Base-by-base conservation (phyloP, 2,888 invertebrate genomes). In the Microctonus aethiopoides region DNA sequence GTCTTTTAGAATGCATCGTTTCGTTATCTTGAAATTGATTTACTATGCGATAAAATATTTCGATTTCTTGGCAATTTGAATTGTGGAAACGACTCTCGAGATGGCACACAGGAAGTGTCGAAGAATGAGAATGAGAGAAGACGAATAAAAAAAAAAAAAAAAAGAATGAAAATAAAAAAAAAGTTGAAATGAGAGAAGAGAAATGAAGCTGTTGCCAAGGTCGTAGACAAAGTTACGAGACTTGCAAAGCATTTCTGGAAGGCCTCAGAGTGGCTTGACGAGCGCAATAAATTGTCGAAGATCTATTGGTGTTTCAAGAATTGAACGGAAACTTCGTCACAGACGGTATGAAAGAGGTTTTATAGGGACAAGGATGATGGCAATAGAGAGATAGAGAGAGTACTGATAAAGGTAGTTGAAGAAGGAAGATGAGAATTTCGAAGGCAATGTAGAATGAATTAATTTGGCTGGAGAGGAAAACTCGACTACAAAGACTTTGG, bases 381-480 rank as follows among this genome's bases (percentile, higher is more conserved):
- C 51, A 62, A 46, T 29, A 36, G 65, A 36, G 46, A 46, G 16
- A 7, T n/a, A n/a, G 16, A 16, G 16, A 46, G 20, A 16, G 7
- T 20, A 46, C n/a, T 46, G 6, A 46, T 5, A 9, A 46, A 16
- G 16, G 7, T 46, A 57, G 61, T 63, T 26, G 67, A 7, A 20
- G 46, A 26, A 54, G n/a, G 26, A 46, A 34, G 46, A 41, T 13
- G 60, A 68, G 69, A 74, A 74, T 74, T 72, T 74, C 71, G 62
- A 67, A 71, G 69, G 69, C 69, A 62, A 68, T 72, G 75, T 71
- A 71, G 75, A 74, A 79, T 74, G 72, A 78, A 78, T 78, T 78
- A 77, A 78, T 77, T 77, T 72, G 68, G 73, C 73, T 62, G 73
- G 72, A 74, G 76, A 69, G 68, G 75, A 74, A 76, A 77, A 73